Evolutionary conservation across 35 echinoderm and acorn worm species (phyloP).

Genomic region (Apostichopus californicus): DNA sequence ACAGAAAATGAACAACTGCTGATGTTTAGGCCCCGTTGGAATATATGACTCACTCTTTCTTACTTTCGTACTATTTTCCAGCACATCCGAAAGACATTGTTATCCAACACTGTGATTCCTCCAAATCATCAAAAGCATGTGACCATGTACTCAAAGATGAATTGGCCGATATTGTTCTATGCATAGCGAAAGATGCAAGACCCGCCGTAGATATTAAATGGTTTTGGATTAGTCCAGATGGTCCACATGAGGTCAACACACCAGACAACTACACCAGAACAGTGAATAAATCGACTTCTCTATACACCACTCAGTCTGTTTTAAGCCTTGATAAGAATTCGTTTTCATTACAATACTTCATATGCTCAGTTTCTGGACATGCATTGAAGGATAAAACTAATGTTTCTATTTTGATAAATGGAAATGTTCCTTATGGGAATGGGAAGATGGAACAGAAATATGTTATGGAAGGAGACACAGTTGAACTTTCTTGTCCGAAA

Average conservation of each 20-base stretch:
- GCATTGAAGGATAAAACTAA: neutral
- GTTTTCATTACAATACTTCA: constrained; percentile 4
- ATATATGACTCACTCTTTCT: too few relatives aligned
- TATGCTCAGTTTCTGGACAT: neutral
- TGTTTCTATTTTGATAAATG: neutral
- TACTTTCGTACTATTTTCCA: neutral
- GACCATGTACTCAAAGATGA: neutral
- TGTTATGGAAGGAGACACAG: neutral
- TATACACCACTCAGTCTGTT: neutral
- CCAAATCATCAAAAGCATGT: neutral
- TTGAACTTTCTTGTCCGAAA: neutral
- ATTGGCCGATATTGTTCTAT: neutral
- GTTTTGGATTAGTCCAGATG: neutral
- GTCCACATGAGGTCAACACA: neutral
- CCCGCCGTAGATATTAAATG: neutral
- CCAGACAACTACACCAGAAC: neutral
- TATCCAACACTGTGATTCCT: neutral
- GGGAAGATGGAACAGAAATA: neutral
- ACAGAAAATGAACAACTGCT: too few relatives aligned
- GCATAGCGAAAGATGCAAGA: neutral
- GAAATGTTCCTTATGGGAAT: neutral
- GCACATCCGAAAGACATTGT: neutral
- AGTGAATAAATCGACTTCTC: neutral
- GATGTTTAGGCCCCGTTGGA: too few relatives aligned
- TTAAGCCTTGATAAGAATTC: neutral